Evolutionary conservation across 2,113 vertebrate genomes (phyloP), one percentile per base, ranked within the genome.

Genomic region (Platycercus adscitus): DNA sequence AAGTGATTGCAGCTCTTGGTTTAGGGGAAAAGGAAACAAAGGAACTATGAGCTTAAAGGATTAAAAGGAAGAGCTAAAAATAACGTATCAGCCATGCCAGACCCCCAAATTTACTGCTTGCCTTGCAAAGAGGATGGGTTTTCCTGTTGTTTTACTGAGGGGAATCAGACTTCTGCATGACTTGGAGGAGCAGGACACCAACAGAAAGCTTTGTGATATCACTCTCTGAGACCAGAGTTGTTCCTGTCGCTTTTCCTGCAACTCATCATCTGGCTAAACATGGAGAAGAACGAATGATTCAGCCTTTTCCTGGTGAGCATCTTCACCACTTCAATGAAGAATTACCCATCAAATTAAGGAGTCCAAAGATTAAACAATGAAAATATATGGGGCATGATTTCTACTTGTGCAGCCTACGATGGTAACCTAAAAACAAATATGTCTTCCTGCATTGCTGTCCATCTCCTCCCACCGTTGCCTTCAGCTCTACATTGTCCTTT

Each of bases 51-150:
- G 82, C 88, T 96, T 96, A 97, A 95, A 71, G 92, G 96, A 94
- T 96, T 94, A 96, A 83, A 96, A 84, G 81, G 77, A 91, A 95
- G 95, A 94, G 83, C 92, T 96, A 96, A 97, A 95, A 94, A 96
- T 96, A 96, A 96, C 94, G 47, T 21, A 46, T 76, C 86, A 90
- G 86, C 77, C 58, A 52, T 33, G 49, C 91, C 92, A 95, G 95
- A 91, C 73, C 81, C 83, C 70, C 56, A 84, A 89, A 75, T 93
- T 83, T 95, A 96, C 89, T 93, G 75, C 87, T 88, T 97, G 77
- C 53, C 58, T 76, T 93, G 81, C 49, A 66, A 56, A 92, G 49
- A 89, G n/a, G 64, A 86, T 83, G 86, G 63, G 63, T 81, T 96
- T 95, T 96, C 82, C 92, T 93, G 92, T 83, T 91, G 69, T 91